Evolutionary conservation across 2,797 vertebrate species (phyloP).

Genomic region (Peromyscus aztecus): DNA sequence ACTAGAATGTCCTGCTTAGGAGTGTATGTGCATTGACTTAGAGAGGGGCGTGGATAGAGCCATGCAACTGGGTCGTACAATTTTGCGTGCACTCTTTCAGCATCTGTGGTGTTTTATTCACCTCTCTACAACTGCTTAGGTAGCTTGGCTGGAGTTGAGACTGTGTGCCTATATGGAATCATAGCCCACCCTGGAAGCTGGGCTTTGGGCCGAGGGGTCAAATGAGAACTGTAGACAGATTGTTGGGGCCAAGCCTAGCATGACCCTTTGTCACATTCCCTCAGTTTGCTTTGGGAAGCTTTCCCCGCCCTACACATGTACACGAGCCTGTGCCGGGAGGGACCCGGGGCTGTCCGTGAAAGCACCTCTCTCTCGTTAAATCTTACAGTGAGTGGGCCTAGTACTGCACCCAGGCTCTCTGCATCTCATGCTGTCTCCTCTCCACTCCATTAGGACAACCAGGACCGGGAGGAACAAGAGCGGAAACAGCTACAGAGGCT

Average conservation of each 20-base stretch:
- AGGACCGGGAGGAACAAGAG: constrained; percentile 94
- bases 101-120: neutral
- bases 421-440: neutral
- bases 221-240: neutral
- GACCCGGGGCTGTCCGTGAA: neutral
- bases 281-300: neutral
- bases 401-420: accelerated
- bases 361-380: neutral
- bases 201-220: neutral
- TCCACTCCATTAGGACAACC: constrained; percentile 92
- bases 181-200: neutral
- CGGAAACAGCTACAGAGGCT: constrained; percentile 91
- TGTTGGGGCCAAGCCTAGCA: neutral
- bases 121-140: neutral
- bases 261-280: neutral
- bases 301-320: accelerated
- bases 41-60: too few relatives aligned
- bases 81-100: neutral
- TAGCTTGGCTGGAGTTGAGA: neutral
- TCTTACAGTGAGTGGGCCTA: neutral
- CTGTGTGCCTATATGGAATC: neutral
- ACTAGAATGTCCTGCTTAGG: neutral
- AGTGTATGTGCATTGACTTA: neutral
- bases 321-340: accelerated
- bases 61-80: too few relatives aligned